Evolutionary conservation across 2,797 vertebrate genomes (phyloP), one percentile per base, ranked within the genome.

Genomic region (Chlorospingus semifuscus): DNA sequence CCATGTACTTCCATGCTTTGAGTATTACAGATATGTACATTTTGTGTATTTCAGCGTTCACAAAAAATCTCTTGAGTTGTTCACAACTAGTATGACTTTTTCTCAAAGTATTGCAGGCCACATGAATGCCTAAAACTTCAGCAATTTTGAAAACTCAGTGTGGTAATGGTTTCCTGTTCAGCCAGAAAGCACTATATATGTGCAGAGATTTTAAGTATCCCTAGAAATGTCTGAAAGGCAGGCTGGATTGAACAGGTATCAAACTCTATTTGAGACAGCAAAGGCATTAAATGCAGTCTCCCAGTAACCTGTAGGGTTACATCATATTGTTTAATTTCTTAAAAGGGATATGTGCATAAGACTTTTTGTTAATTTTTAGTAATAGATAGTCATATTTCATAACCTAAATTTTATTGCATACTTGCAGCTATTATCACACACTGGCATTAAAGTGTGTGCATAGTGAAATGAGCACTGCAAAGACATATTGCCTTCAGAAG

Each of bases 211-310:
- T 2, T 90, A 81, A 92, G 15, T 66, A 69, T 69, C 36, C 87
- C 64, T 83, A 59, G 59, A 94, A 89, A 70, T 87, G 46, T 79
- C 78, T 64, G 78, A 79, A 95, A 95, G 84, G 53, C 44, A 72
- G 87, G 56, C 44, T 61, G 80, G 34, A 87, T 79, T 94, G 91
- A 93, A 76, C 41, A 76, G 82, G 90, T 74, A 78, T 36, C 68
- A 87, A 75, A 16, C 34, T 94, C 79, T 65, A 14, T 71, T 61
- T 87, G 83, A 96, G 81, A 82, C 79, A 87, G 64, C 56, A 61
- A 85, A 89, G 27, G 37, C 74, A 92, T 93, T 95, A 89, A 68
- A 37, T 85, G 26, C 8, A 15, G 37, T 61, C 37, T 53, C 29
- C 42, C 26, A 49, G 29, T 56, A 94, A 65, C 66, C 70, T 89